These are phyloP conservation scores for Microtus montanus DNA, from an alignment of 2,113 vertebrate species.

Conservation along the genomic window DNA sequence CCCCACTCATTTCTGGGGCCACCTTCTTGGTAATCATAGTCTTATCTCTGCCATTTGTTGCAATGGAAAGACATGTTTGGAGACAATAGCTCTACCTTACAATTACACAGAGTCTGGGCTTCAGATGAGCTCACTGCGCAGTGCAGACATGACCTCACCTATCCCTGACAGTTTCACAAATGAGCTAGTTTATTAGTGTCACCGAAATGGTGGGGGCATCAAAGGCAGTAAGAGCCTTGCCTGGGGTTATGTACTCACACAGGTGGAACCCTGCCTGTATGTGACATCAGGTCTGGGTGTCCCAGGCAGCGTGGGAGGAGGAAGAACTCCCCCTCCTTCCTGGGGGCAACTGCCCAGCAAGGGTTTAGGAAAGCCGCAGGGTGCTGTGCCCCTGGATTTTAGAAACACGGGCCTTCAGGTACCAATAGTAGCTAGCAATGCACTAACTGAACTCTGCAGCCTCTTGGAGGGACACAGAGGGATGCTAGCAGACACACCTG, in stretches of 20 bases:
- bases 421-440: background rate
- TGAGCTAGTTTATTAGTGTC: background rate
- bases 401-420: background rate
- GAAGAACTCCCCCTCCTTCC: background rate
- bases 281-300: background rate
- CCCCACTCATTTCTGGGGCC: background rate
- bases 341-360: background rate
- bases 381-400: background rate
- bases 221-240: conserved; percentile 41
- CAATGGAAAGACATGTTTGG: background rate
- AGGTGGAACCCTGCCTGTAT: background rate
- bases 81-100: conserved; percentile 63
- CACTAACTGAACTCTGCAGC: background rate
- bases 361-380: background rate
- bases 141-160: conserved; percentile 68
- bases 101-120: conserved; percentile 52
- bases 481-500: background rate
- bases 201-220: conserved; percentile 29
- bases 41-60: background rate
- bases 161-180: conserved; percentile 1
- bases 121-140: conserved; percentile 68
- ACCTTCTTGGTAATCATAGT: background rate
- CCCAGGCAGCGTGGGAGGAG: background rate
- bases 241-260: background rate
- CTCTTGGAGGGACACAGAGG: background rate